Evolutionary conservation across 2,888 invertebrate species (phyloP).

Genomic region (Synanthedon myopaeformis): DNA sequence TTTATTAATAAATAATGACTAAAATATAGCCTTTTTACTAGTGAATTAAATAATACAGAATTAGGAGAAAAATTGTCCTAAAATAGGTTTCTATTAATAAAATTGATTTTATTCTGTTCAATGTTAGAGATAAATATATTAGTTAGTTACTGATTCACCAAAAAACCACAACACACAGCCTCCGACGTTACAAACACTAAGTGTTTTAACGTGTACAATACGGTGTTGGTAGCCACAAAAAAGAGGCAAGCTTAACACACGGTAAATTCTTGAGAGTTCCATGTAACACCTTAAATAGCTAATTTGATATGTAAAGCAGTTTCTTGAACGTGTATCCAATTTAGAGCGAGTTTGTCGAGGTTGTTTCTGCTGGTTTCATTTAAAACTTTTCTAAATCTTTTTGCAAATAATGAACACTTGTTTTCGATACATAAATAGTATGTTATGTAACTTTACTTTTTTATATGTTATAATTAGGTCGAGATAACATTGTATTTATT

Average conservation of each 20-base stretch:
- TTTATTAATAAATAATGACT: too few relatives aligned
- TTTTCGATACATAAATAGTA: too few relatives aligned
- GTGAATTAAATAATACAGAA: too few relatives aligned
- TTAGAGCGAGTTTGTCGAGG: neutral
- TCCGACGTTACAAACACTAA: neutral
- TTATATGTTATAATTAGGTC: too few relatives aligned
- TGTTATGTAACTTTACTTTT: too few relatives aligned
- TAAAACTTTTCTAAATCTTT: neutral
- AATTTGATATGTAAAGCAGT: neutral
- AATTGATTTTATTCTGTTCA: too few relatives aligned
- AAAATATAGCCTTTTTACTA: too few relatives aligned
- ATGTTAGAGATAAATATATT: too few relatives aligned
- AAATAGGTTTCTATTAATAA: too few relatives aligned
- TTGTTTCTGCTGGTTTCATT: neutral
- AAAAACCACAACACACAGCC: slow-evolving; percentile 1
- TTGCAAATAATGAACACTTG: neutral
- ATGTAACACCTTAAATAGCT: neutral
- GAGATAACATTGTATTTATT: too few relatives aligned
- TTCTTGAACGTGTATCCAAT: neutral
- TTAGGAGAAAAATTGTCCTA: too few relatives aligned
- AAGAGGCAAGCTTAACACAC: neutral
- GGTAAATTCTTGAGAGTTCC: neutral
- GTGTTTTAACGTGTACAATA: slow-evolving; percentile 3
- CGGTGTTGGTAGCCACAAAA: neutral
- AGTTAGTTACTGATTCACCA: neutral